Evolutionary conservation across 1,140 invertebrate genomes (phyloP).

Genomic region (Scylla paramamosain): DNA sequence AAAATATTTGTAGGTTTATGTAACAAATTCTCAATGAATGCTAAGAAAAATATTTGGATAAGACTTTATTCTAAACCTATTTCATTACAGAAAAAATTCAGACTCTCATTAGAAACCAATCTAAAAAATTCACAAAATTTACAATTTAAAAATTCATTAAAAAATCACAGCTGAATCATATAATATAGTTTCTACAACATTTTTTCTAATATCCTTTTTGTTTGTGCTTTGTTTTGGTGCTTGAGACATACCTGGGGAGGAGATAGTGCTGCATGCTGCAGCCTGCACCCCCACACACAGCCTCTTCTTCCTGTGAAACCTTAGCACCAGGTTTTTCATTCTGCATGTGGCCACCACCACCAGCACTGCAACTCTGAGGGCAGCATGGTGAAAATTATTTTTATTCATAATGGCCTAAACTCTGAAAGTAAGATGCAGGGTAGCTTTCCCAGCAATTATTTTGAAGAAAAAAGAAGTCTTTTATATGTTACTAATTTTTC

Average conservation of each 20-base stretch:
- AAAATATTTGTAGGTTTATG: not conserved
- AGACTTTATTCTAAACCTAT: not conserved
- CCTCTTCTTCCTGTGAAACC: slow-evolving; percentile 17
- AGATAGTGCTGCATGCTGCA: not conserved
- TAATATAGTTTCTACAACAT: not conserved
- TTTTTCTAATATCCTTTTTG: not conserved
- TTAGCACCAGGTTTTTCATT: slow-evolving; percentile 43
- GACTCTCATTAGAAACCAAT: not conserved
- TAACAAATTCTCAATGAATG: not conserved
- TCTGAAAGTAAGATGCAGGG: no score
- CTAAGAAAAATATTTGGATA: not conserved
- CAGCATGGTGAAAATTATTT: not conserved
- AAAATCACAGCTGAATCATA: not conserved
- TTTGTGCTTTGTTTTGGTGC: no score
- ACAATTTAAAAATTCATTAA: not conserved
- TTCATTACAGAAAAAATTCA: not conserved
- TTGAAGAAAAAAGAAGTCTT: no score
- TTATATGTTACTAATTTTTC: no score
- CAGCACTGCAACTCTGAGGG: slow-evolving; percentile 54
- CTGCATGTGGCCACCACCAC: slow-evolving; percentile 44
- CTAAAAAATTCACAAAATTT: not conserved
- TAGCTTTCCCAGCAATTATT: no score
- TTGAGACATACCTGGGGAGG: slow-evolving; percentile 34
- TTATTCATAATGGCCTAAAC: not conserved
- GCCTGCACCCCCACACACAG: not conserved